Evolutionary conservation across 2,888 invertebrate species (phyloP), one percentile per base, ranked within the genome.

Genomic region (Callyntrura guangdongensis): DNA sequence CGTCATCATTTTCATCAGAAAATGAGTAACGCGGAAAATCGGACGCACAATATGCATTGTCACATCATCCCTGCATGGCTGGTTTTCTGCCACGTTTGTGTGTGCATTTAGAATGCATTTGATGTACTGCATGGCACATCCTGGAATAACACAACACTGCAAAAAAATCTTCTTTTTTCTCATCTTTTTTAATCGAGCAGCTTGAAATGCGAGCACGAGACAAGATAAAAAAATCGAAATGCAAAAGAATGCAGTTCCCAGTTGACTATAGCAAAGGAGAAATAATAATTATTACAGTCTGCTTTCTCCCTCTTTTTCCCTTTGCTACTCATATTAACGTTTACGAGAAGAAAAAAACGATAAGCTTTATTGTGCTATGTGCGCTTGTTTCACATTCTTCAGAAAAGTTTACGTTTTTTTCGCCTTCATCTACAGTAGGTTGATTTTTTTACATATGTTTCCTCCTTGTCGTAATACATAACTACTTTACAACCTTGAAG

Each of bases 201-300:
- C 14, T 53, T 17, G 25, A 14, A 14, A 27, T 67, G 67, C 67
- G 74, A 72, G 14, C 25, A 36, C 36, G 36, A 36, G 11, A 69
- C 14, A 47, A 72, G 9, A 47, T 12, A 49, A 47, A 53, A 77
- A 77, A 22, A 77, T 14, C 14, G 53, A 74, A 53, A 53, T 77
- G 77, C 77, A 83, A 27, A 61, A 61, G 82, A 83, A 83, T 83
- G 82, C 82, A 83, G 36, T 83, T 83, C 64, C 82, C 64, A 82
- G 25, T 64, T 36, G 17, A 81, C 81, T 83, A 20, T 53, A 77
- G n/a, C 17, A 20, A 74, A 53, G 36, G 45, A 22, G 27, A 27
- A 47, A 22, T 64, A 64, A 69, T 69, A 77, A 77, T 77, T 53
- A 77, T 77, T 77, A 53, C 49, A 20, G 45, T 14, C 4, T 27